Evolutionary conservation across 1,140 invertebrate species (phyloP).

Genomic region (Harlomillsia oculata): DNA sequence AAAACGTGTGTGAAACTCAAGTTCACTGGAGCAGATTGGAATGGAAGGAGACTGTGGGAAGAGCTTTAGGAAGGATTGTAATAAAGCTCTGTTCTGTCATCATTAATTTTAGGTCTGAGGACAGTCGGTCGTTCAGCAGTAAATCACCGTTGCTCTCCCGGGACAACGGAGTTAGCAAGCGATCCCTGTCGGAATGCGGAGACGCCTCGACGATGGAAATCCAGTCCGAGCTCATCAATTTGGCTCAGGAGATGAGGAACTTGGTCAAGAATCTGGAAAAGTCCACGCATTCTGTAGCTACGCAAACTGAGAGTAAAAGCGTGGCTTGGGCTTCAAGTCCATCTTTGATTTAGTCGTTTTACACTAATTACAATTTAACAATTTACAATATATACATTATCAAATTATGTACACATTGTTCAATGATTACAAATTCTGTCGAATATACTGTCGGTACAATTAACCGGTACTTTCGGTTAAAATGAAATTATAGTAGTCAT

Average conservation of each 20-base stretch:
- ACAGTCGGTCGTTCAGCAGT: constrained; percentile 35
- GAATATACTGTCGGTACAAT: no score
- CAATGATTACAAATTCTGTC: no score
- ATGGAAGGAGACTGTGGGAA: no score
- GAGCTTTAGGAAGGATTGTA: not conserved
- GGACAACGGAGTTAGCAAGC: constrained; percentile 32
- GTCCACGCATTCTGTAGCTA: constrained; percentile 22
- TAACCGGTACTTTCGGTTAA: no score
- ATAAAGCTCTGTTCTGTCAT: constrained; percentile 4
- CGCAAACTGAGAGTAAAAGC: constrained; percentile 26
- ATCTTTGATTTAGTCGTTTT: constrained; percentile 26
- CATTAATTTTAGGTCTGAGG: constrained; percentile 32
- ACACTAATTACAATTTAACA: not conserved
- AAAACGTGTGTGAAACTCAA: no score
- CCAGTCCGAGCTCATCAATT: constrained; percentile 33
- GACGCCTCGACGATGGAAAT: constrained; percentile 31
- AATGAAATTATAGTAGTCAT: no score
- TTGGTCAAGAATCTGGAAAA: constrained; percentile 35
- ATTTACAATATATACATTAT: no score
- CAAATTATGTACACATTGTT: no score
- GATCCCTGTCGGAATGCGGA: constrained; percentile 32
- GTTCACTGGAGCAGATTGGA: no score
- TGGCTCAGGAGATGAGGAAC: constrained; percentile 34
- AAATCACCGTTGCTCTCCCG: constrained; percentile 34
- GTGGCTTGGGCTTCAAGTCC: constrained; percentile 31